Conservation (phyloP, 1,140 invertebrate species). For the Mylabris phalerata region DNA sequence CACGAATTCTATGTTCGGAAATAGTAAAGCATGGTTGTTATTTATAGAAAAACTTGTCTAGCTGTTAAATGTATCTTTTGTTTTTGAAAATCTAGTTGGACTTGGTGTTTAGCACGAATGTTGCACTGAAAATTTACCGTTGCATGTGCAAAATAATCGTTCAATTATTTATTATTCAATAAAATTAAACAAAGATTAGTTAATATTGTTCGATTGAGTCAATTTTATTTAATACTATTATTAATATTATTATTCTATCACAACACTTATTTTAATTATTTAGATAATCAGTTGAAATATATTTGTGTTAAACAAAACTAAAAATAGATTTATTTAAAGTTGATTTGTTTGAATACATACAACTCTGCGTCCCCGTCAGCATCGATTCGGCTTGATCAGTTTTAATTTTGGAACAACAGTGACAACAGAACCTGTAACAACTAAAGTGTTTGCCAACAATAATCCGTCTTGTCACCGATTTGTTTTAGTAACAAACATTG, state of each 20-base stretch:
- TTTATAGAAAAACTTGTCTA: too few relatives aligned
- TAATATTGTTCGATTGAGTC: neutral
- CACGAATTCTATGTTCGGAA: too few relatives aligned
- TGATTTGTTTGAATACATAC: conserved; percentile 8
- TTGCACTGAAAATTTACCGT: too few relatives aligned
- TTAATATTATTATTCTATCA: neutral
- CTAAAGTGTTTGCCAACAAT: neutral
- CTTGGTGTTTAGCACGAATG: too few relatives aligned
- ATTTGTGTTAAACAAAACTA: too few relatives aligned
- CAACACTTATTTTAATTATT: neutral
- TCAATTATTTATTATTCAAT: conserved; percentile 4
- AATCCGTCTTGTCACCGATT: neutral
- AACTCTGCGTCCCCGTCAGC: neutral
- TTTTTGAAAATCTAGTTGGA: too few relatives aligned
- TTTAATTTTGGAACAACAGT: conserved; percentile 27
- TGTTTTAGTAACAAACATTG: too few relatives aligned
- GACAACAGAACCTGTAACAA: conserved; percentile 16
- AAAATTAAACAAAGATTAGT: neutral
- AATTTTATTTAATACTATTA: neutral
- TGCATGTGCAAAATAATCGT: too few relatives aligned
- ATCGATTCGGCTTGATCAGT: conserved; percentile 19
- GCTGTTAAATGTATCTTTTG: too few relatives aligned
- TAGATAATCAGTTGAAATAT: neutral
- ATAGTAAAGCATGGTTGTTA: too few relatives aligned
- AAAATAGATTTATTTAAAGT: conserved; percentile 7